A percentile compares a stretch with the other conserved stretches of the same genome.
These are phyloP conservation scores for Odontomyia ornata DNA, from an alignment of 2,888 invertebrate genomes.

Conservation along the genomic window DNA sequence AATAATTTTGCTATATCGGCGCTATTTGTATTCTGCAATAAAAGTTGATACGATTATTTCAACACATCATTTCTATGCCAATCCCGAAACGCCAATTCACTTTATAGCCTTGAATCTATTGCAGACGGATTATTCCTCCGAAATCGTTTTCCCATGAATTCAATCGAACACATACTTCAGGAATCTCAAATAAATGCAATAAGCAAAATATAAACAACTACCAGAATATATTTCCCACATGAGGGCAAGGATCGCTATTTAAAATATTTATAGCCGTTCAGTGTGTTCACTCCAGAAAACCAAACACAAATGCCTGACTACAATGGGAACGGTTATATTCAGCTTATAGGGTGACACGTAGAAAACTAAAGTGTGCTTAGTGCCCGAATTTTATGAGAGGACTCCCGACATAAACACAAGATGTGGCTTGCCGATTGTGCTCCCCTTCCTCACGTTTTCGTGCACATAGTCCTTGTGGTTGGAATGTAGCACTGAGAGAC, in stretches of 20 bases:
- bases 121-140: too few species aligned
- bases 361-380: conserved; percentile 38
- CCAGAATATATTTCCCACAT: neutral
- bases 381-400: conserved; percentile 36
- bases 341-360: conserved; percentile 25
- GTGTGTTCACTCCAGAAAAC: neutral
- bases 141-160: neutral
- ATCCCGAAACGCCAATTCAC: too few species aligned
- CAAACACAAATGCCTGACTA: conserved; percentile 4
- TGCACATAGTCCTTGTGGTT: neutral
- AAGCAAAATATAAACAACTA: neutral
- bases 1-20: too few species aligned
- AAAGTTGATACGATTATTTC: too few species aligned
- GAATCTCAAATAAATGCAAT: neutral
- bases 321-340: neutral
- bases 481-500: too few species aligned
- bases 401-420: conserved; percentile 29
- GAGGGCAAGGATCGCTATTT: neutral
- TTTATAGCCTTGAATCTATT: too few species aligned
- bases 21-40: too few species aligned
- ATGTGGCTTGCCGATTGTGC: conserved; percentile 23
- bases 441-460: neutral
- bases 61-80: too few species aligned
- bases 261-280: conserved; percentile 9
- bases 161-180: neutral